These are phyloP conservation scores for Pseudococcus viburni DNA, from an alignment of 2,888 invertebrate species.

Conservation along the genomic window DNA sequence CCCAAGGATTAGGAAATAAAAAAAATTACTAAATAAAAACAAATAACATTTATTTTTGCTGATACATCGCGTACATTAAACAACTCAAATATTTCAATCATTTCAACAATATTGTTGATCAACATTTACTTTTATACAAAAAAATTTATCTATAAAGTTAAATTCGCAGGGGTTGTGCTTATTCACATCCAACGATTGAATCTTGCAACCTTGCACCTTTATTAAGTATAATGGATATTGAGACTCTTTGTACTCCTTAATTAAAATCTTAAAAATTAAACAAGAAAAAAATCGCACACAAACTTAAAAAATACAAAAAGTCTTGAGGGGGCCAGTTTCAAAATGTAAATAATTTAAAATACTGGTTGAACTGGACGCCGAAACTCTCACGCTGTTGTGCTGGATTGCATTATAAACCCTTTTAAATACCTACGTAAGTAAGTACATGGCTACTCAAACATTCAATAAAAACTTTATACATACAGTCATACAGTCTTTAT, in stretches of 20 bases:
- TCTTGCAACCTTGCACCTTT: conserved; percentile 7
- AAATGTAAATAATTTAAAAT: conserved; percentile 45
- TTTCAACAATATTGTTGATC: conserved; percentile 12
- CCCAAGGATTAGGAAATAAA: not conserved
- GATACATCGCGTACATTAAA: conserved; percentile 19
- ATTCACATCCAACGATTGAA: conserved; percentile 16
- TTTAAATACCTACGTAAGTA: not conserved
- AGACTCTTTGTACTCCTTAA: conserved; percentile 30
- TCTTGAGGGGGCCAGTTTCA: conserved; percentile 20
- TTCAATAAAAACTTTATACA: conserved; percentile 36
- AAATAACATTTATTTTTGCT: conserved; percentile 58
- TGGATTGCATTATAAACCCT: not conserved
- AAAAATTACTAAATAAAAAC: not conserved
- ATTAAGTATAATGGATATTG: not conserved
- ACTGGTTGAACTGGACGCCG: conserved; percentile 13
- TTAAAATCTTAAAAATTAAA: conserved; percentile 41
- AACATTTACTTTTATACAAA: conserved; percentile 24
- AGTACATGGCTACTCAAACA: conserved; percentile 12
- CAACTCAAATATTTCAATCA: conserved; percentile 1
- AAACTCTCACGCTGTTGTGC: not conserved
- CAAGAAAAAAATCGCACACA: not conserved
- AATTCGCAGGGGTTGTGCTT: not conserved
- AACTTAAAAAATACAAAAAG: conserved; percentile 49
- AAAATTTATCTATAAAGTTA: not conserved
- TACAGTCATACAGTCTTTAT: conserved; percentile 47